phyloP scores from a whole-genome alignment of 2,888 invertebrate species.

The Himalopsyche kuldschensis region DNA sequence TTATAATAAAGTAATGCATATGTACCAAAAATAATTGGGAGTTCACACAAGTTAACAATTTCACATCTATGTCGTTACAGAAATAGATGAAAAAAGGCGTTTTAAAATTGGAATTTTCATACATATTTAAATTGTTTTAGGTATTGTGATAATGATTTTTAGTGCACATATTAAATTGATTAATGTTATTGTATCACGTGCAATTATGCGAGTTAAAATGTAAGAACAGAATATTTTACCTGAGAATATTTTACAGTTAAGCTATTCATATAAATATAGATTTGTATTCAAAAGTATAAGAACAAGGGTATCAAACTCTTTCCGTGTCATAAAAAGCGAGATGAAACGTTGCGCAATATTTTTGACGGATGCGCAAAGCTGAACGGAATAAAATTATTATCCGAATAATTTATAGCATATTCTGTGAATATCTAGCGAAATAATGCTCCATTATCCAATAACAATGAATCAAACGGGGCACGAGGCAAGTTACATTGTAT shows the following conservation, averaged over 20 bases:
- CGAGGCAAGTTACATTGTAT: not conserved
- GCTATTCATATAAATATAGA: not conserved
- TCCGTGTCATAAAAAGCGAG: not conserved
- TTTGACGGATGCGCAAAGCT: not conserved
- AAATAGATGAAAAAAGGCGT: too few relatives aligned
- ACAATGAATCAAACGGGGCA: not conserved
- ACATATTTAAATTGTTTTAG: too few relatives aligned
- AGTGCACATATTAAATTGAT: too few relatives aligned
- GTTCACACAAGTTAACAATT: too few relatives aligned
- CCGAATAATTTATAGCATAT: not conserved
- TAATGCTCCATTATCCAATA: not conserved
- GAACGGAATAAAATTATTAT: not conserved
- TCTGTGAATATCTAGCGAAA: not conserved
- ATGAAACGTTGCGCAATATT: not conserved
- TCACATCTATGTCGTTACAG: too few relatives aligned
- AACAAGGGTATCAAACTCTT: not conserved
- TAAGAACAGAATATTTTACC: not conserved
- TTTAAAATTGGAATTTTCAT: too few relatives aligned
- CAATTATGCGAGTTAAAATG: too few relatives aligned
- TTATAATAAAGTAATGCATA: too few relatives aligned
- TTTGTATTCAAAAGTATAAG: not conserved
- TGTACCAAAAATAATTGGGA: too few relatives aligned
- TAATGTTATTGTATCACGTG: too few relatives aligned
- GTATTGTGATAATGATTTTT: too few relatives aligned
- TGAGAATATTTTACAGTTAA: not conserved